Conservation (phyloP, 2,888 invertebrate genomes). For the Axea sp. region DNA sequence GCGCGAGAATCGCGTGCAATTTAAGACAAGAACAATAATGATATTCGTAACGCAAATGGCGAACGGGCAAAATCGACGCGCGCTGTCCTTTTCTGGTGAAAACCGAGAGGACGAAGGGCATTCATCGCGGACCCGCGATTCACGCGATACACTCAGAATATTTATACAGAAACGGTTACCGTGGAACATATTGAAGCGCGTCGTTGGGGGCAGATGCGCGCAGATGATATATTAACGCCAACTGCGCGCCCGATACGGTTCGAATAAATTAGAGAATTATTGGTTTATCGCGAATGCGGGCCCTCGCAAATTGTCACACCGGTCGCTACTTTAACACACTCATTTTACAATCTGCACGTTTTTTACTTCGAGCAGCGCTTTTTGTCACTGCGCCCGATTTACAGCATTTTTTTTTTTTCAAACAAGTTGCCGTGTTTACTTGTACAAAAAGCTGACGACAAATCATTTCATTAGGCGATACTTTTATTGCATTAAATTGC, state of each 20-base stretch:
- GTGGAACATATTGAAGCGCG: conserved; percentile 78
- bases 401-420: too few relatives aligned
- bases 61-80: background rate
- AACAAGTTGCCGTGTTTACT: too few relatives aligned
- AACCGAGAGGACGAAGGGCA: too few relatives aligned
- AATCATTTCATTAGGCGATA: too few relatives aligned
- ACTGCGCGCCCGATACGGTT: conserved; percentile 76
- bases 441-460: too few relatives aligned
- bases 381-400: background rate
- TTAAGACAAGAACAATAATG: conserved; percentile 53
- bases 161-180: conserved; percentile 74
- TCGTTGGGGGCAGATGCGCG: conserved; percentile 78
- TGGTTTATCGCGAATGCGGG: conserved; percentile 75
- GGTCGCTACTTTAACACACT: conserved; percentile 46
- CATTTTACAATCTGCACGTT: conserved; percentile 3
- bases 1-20: conserved; percentile 38
- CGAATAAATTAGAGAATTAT: conserved; percentile 79
- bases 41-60: too few relatives aligned
- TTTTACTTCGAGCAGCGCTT: conserved; percentile 5
- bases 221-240: conserved; percentile 79
- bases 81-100: conserved; percentile 31
- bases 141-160: conserved; percentile 59
- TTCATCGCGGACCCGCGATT: conserved; percentile 41
- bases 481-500: too few relatives aligned
- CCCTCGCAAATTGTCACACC: conserved; percentile 69